These are phyloP conservation scores for Hestina assimilis DNA, from an alignment of 1,140 invertebrate species.

Conservation along the genomic window DNA sequence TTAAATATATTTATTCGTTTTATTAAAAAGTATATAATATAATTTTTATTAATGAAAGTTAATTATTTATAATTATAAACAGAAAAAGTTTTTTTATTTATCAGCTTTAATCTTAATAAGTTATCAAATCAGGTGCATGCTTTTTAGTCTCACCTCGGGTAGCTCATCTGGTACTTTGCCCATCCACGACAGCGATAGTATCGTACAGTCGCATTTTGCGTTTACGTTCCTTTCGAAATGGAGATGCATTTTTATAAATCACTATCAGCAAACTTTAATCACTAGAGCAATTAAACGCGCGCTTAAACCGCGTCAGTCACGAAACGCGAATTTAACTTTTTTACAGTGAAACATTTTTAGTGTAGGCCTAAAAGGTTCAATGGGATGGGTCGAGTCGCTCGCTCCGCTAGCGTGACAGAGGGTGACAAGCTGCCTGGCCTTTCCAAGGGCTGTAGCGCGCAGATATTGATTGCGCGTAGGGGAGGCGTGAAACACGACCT, in stretches of 20 bases:
- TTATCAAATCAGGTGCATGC: not conserved
- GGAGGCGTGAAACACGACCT: conserved; percentile 46
- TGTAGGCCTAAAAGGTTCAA: conserved; percentile 23
- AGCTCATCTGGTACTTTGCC: conserved; percentile 97
- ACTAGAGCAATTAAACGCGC: conserved; percentile 22
- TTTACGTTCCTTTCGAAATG: conserved; percentile 96
- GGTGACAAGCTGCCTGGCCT: conserved; percentile 55
- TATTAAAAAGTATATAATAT: too few relatives aligned
- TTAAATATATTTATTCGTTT: too few relatives aligned
- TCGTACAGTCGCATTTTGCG: conserved; percentile 96
- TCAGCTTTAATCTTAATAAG: not conserved
- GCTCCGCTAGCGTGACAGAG: conserved; percentile 54
- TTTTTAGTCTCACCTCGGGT: conserved; percentile 86
- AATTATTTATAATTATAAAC: too few relatives aligned
- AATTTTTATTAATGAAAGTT: too few relatives aligned
- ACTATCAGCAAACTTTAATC: conserved; percentile 21
- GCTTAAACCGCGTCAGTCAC: conserved; percentile 18
- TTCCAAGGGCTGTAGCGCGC: conserved; percentile 45
- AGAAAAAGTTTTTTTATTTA: too few relatives aligned
- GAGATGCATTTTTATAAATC: conserved; percentile 84
- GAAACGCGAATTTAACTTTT: conserved; percentile 30
- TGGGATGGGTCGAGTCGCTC: conserved; percentile 39
- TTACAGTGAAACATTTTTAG: conserved; percentile 31
- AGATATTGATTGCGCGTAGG: conserved; percentile 67
- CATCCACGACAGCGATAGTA: conserved; percentile 98